phyloP scores from a whole-genome alignment of 2,797 vertebrate genomes.

The Urophycis tenuis region DNA sequence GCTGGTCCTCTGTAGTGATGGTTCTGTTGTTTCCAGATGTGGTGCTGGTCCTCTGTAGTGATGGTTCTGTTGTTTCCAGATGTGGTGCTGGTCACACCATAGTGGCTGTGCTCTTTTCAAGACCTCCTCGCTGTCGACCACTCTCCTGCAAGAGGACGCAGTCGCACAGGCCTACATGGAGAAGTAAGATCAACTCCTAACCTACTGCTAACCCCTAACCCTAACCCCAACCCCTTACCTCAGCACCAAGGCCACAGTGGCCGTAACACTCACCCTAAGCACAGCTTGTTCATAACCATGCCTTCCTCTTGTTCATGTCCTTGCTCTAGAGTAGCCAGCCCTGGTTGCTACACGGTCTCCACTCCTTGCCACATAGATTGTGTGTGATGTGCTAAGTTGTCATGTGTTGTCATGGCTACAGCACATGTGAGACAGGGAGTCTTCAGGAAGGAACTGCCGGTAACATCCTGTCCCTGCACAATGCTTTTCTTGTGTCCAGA shows the following conservation, averaged over 20 bases:
- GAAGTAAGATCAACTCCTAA: constrained; percentile 58
- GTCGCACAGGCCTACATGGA: constrained; percentile 71
- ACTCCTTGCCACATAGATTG: not conserved
- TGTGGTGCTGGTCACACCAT: constrained; percentile 87
- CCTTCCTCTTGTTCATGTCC: not conserved
- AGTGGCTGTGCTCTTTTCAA: constrained; percentile 80
- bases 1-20: no score
- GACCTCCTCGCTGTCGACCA: constrained; percentile 67
- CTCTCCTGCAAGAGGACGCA: constrained; percentile 72
- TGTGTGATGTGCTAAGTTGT: not conserved
- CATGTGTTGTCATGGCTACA: not conserved
- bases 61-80: constrained; percentile 50
- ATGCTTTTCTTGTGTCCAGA: constrained; percentile 32
- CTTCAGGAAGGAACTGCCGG: not conserved
- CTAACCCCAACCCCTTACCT: not conserved
- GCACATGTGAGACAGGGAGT: not conserved
- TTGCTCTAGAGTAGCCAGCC: no score
- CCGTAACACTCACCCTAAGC: not conserved
- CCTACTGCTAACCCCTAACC: not conserved
- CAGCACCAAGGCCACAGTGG: no score
- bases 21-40: not conserved
- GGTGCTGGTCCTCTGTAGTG: not conserved
- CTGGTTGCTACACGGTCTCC: not conserved
- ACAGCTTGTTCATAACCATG: not conserved
- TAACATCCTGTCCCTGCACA: not conserved